Conservation (phyloP, 92 coral and sea anemone species). For the Bergia sp. region DNA sequence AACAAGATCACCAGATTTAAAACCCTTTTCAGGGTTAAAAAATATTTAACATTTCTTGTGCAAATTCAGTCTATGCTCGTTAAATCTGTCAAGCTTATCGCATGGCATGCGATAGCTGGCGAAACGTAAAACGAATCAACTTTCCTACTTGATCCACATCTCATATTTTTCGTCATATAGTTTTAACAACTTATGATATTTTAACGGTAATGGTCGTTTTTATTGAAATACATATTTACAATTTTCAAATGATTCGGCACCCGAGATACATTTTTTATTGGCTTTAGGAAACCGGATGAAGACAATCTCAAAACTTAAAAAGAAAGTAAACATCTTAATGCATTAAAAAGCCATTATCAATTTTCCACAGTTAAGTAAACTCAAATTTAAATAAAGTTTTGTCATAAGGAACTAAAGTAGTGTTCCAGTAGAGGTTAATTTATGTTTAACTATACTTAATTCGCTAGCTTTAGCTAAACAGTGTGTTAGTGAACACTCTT, state of each 20-base stretch:
- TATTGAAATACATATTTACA: neutral
- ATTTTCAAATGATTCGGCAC: slow-evolving; percentile 14
- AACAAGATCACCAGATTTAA: neutral
- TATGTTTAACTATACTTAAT: neutral
- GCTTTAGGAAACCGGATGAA: slow-evolving; percentile 20
- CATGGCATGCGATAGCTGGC: neutral
- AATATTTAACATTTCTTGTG: neutral
- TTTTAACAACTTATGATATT: neutral
- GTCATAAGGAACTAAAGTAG: slow-evolving; percentile 13
- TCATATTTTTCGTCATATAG: no score
- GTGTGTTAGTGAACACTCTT: neutral
- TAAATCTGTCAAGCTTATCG: neutral
- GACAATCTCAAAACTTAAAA: neutral
- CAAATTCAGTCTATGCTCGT: neutral
- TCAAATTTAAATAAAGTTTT: neutral
- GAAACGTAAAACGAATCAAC: neutral
- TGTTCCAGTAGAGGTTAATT: slow-evolving; percentile 3
- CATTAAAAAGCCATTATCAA: slow-evolving; percentile 12
- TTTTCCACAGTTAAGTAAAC: slow-evolving; percentile 9
- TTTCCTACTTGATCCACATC: no score
- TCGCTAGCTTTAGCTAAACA: neutral
- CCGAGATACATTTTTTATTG: slow-evolving; percentile 24
- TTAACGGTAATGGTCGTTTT: slow-evolving; percentile 4
- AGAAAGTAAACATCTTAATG: slow-evolving; percentile 4
- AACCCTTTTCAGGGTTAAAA: neutral